Evolutionary conservation across 64 coral and sea anemone species (phyloP).

Genomic region (Actinia tenebrosa): DNA sequence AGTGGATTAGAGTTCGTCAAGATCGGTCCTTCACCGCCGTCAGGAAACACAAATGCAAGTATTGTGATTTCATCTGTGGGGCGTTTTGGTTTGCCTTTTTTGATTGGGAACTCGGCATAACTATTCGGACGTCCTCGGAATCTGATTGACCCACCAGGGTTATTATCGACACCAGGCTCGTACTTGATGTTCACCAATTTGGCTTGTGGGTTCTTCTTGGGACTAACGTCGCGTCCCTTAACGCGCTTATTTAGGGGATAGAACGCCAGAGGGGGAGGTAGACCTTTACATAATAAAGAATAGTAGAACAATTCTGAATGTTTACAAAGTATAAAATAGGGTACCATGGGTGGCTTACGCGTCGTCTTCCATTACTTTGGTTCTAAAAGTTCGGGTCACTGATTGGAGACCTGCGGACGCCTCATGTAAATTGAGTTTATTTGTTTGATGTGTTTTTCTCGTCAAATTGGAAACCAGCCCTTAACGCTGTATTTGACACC

Average conservation of each 20-base stretch:
- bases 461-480: no score
- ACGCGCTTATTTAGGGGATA: constrained; percentile 31
- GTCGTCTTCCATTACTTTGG: no score
- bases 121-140: constrained; percentile 35
- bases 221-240: constrained; percentile 39
- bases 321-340: no score
- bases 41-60: constrained; percentile 20
- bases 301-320: neutral
- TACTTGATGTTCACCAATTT: constrained; percentile 26
- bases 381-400: no score
- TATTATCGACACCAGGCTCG: constrained; percentile 17
- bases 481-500: no score
- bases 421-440: no score
- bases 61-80: constrained; percentile 30
- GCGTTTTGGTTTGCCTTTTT: constrained; percentile 28
- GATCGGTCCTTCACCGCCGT: constrained; percentile 31
- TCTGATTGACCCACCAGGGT: constrained; percentile 20
- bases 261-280: constrained; percentile 72
- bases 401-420: no score
- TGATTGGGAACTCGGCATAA: constrained; percentile 39
- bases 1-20: constrained; percentile 11
- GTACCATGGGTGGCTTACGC: no score
- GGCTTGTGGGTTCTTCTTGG: constrained; percentile 37
- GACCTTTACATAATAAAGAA: constrained; percentile 19
- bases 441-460: no score